Base-by-base conservation (phyloP, 2,888 invertebrate genomes). In the Yponomeuta malinellus region DNA sequence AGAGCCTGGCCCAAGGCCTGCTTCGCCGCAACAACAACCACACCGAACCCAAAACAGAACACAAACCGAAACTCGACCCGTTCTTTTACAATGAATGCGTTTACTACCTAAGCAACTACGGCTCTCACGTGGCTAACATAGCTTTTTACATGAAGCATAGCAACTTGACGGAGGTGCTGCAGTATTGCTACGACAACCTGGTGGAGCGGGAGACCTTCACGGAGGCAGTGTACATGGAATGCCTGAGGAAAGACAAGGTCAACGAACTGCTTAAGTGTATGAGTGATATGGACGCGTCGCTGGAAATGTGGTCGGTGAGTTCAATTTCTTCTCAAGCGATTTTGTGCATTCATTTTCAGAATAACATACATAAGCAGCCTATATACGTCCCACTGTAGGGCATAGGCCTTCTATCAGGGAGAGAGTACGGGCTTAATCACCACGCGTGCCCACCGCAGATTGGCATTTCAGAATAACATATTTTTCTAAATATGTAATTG, bases 101-200 rank as follows among this genome's bases (percentile, higher is more conserved):
- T 2, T 96, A 95, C 83, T 98, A 98, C 84, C 89, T 98, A 3
- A 93, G 93, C 3, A 95, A 94, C 72, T 98, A 97, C 79, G 98
- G 97, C 0, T 95, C 95, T 3, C 95, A 95, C 78, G 89, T 93
- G 0, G 95, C 95, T 10, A 93, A 96, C 71, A 93, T 97, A 71
- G 94, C 94, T 72, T 98, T 97, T 81, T 95, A 95, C 75, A 93
- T 97, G 76, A 94, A 94, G 72, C 95, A 97, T 75, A 94, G 95
- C 15, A 95, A 95, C 75, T 88, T 96, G 75, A 85, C 89, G 8
- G 95, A 95, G 70, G 96, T 96, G 10, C 88, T 97, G 10, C 89
- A 93, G 71, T 96, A 96, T 78, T 94, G 96, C 71, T 87, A 95
- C 23, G 94, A 95, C 33, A 95, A 96, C 77, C 85, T 94, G 71